Conservation (phyloP, 1,140 invertebrate genomes). For the Pseudachorutes palmiensis region DNA sequence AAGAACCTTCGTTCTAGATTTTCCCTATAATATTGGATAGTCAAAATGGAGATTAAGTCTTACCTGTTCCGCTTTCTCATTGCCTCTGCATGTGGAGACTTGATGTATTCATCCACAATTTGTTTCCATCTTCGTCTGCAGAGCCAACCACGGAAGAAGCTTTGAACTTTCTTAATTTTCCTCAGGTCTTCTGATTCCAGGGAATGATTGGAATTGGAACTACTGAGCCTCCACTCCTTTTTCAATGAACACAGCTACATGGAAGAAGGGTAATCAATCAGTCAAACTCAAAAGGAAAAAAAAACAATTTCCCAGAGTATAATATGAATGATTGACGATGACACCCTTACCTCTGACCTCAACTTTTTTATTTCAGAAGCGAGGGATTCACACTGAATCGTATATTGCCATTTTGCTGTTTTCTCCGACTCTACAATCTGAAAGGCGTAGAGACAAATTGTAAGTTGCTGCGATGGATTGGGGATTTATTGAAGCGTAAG, state of each 20-base stretch:
- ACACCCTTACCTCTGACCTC: constrained; percentile 63
- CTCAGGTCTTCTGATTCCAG: constrained; percentile 63
- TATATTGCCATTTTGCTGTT: constrained; percentile 88
- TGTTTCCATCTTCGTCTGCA: constrained; percentile 90
- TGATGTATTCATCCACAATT: constrained; percentile 91
- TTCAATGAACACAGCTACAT: constrained; percentile 69
- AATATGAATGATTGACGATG: background rate
- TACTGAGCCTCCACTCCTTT: constrained; percentile 57
- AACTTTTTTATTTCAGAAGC: constrained; percentile 81
- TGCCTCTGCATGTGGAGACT: constrained; percentile 85
- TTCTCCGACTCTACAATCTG: constrained; percentile 88
- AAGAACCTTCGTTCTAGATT: no score
- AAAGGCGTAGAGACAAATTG: background rate
- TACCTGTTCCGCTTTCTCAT: constrained; percentile 88
- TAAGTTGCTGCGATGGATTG: no score
- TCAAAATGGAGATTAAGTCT: no score
- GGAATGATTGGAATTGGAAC: constrained; percentile 24
- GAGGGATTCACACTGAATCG: constrained; percentile 83
- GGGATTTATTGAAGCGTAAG: background rate
- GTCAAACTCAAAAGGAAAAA: constrained; percentile 2
- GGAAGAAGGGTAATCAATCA: background rate
- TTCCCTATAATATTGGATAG: no score
- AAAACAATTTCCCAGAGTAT: constrained; percentile 9
- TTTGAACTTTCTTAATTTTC: constrained; percentile 92
- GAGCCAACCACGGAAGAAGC: constrained; percentile 88